phyloP scores from a whole-genome alignment of 2,113 vertebrate genomes.

The Ictidomys tridecemlineatus region DNA sequence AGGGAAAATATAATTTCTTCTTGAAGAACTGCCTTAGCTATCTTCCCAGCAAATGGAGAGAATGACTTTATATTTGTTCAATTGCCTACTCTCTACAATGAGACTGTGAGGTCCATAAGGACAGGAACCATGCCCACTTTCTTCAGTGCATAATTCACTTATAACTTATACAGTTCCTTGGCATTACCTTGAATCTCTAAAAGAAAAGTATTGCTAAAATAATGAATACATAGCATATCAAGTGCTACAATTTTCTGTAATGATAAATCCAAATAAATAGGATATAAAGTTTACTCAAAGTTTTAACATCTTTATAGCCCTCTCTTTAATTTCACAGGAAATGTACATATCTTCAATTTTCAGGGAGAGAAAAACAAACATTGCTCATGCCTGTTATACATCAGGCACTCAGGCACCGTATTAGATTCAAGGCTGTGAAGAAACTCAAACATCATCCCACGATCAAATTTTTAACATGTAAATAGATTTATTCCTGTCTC shows the following conservation, averaged over 20 bases:
- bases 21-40: background rate
- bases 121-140: background rate
- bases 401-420: background rate
- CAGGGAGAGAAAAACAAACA: background rate
- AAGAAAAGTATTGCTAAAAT: constrained; percentile 33
- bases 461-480: background rate
- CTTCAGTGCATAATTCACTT: background rate
- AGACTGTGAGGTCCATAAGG: background rate
- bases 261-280: background rate
- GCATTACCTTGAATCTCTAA: background rate
- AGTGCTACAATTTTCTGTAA: background rate
- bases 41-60: background rate
- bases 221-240: background rate
- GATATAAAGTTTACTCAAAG: background rate
- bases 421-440: background rate
- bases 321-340: constrained; percentile 37
- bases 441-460: background rate
- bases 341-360: background rate
- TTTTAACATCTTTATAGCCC: background rate
- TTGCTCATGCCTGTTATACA: background rate
- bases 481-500: background rate
- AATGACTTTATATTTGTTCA: background rate
- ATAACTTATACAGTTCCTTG: background rate
- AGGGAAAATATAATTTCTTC: background rate
- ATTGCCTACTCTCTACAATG: background rate